Conservation (phyloP, 2,113 vertebrate species). For the Phoxinus phoxinus region DNA sequence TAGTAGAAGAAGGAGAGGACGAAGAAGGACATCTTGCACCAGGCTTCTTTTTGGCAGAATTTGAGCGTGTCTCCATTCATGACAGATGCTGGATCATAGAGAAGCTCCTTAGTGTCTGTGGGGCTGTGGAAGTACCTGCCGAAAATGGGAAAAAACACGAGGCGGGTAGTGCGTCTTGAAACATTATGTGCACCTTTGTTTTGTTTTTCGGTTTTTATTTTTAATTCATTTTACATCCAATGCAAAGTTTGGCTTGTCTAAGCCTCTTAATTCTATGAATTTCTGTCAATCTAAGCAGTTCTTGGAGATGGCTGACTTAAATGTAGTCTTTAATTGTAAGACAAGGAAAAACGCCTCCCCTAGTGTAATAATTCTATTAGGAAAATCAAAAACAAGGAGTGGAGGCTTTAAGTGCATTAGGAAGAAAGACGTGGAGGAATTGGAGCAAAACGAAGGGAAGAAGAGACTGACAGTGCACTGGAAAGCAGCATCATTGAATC, state of each 20-base stretch:
- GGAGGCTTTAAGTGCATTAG: not conserved
- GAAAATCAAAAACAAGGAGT: not conserved
- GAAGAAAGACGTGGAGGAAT: not conserved
- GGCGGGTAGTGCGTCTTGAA: constrained; percentile 67
- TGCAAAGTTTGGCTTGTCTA: not conserved
- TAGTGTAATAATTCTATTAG: not conserved
- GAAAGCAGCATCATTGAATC: not conserved
- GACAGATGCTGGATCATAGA: constrained; percentile 92
- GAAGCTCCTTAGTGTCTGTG: constrained; percentile 91
- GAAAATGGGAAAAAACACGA: constrained; percentile 70
- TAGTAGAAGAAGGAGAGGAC: constrained; percentile 99
- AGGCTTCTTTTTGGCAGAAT: constrained; percentile 98
- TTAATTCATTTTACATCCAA: not conserved
- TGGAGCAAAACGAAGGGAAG: not conserved
- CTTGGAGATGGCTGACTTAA: not conserved
- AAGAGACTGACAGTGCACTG: not conserved
- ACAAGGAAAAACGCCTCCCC: not conserved
- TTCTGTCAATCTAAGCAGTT: not conserved
- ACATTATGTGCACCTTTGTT: not conserved
- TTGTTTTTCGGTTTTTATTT: not conserved
- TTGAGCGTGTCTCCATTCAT: constrained; percentile 95
- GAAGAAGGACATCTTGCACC: constrained; percentile 99
- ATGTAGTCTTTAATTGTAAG: not conserved
- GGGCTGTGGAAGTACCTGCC: constrained; percentile 96
- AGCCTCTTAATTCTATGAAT: not conserved